Conservation (phyloP, 2,797 vertebrate species). For the Pipistrellus nathusii region DNA sequence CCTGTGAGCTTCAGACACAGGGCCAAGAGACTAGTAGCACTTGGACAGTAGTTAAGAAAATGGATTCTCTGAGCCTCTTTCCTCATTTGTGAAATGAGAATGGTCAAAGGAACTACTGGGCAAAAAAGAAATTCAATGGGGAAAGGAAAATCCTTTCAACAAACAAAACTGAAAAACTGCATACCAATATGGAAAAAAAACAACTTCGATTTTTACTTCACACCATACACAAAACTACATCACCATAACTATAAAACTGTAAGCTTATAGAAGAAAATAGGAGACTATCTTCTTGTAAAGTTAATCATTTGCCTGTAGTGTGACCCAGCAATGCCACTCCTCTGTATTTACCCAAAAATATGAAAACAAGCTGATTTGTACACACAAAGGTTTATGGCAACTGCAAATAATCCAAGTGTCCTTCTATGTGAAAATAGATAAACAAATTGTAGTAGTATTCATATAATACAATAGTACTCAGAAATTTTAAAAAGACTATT, state of each 20-base stretch:
- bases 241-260: neutral
- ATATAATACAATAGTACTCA: neutral
- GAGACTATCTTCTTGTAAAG: neutral
- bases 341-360: neutral
- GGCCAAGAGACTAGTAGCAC: neutral
- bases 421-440: neutral
- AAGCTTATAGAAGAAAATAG: neutral
- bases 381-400: neutral
- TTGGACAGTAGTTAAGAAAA: neutral
- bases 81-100: neutral
- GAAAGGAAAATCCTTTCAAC: neutral
- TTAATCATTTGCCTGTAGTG: neutral
- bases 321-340: neutral
- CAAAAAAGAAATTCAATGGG: neutral
- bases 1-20: neutral
- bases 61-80: neutral
- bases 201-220: neutral
- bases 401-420: neutral
- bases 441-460: neutral
- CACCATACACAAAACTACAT: neutral
- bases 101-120: neutral
- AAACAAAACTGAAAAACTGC: neutral
- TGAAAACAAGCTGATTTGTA: slow-evolving; percentile 19
- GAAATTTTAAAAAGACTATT: neutral
- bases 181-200: neutral